A percentile compares a stretch with the other conserved stretches of the same genome.
Evolutionary conservation across 1,140 invertebrate genomes (phyloP).

Genomic region (Ostrea edulis): DNA sequence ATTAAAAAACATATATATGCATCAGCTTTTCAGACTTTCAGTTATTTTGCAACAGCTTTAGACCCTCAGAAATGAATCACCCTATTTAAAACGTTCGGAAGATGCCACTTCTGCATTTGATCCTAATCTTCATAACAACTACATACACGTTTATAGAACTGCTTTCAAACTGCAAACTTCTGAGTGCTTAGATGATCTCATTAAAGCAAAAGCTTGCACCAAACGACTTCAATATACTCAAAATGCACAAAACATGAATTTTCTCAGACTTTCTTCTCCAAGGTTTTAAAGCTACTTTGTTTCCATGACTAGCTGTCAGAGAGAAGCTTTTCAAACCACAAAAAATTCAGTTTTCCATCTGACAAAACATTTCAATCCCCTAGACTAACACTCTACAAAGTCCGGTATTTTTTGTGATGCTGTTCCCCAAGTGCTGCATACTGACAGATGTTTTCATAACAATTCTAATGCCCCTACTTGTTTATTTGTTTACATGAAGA

Average conservation of each 20-base stretch:
- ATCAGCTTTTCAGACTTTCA: not conserved
- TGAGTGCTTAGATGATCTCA: not conserved
- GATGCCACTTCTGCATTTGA: slow-evolving; percentile 10
- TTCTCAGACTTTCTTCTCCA: not conserved
- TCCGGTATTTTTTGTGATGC: not conserved
- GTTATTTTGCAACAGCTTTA: not conserved
- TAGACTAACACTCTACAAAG: not conserved
- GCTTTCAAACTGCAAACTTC: slow-evolving; percentile 7
- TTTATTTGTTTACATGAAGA: slow-evolving; percentile 15
- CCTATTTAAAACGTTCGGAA: not conserved
- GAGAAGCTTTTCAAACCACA: not conserved
- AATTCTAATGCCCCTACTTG: not conserved
- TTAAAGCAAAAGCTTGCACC: not conserved
- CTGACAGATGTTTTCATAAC: slow-evolving; percentile 7
- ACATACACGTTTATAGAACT: slow-evolving; percentile 14
- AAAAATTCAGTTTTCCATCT: slow-evolving; percentile 15
- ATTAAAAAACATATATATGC: not conserved
- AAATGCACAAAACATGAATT: not conserved
- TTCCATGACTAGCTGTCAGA: not conserved
- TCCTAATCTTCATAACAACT: not conserved
- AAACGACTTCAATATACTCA: not conserved
- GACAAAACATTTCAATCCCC: slow-evolving; percentile 8
- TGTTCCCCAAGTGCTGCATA: not conserved
- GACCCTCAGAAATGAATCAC: slow-evolving; percentile 12
- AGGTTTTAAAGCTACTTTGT: not conserved